These are phyloP conservation scores for Heliconius ismenius DNA, from an alignment of 2,888 invertebrate species.

Conservation along the genomic window DNA sequence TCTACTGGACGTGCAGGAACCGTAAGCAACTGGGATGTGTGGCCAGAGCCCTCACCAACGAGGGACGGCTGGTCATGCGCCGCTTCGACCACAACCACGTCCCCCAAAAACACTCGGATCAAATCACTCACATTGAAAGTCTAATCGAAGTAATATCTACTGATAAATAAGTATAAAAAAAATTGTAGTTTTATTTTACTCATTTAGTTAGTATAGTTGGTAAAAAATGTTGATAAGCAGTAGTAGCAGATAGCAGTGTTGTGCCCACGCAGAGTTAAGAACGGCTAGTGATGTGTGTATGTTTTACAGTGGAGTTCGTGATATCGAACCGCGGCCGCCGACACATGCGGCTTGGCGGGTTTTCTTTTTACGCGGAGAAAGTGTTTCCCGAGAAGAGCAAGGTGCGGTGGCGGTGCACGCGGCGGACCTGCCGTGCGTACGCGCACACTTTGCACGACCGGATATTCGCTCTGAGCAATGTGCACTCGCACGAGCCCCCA, in stretches of 20 bases:
- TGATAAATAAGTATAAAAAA: slow-evolving; percentile 39
- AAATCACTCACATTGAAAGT: slow-evolving; percentile 68
- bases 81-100: slow-evolving; percentile 61
- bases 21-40: slow-evolving; percentile 61
- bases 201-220: background rate
- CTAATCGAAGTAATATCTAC: slow-evolving; percentile 68
- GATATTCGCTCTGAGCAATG: slow-evolving; percentile 77
- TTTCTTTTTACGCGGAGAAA: slow-evolving; percentile 80
- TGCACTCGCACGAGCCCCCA: slow-evolving; percentile 76
- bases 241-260: background rate
- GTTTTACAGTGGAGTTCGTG: slow-evolving; percentile 80
- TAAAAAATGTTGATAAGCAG: background rate
- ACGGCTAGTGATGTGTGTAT: slow-evolving; percentile 57
- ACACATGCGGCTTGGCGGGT: slow-evolving; percentile 78
- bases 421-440: slow-evolving; percentile 78
- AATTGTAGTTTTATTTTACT: slow-evolving; percentile 7
- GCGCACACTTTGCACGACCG: slow-evolving; percentile 78
- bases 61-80: slow-evolving; percentile 61
- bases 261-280: slow-evolving; percentile 33
- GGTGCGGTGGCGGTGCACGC: slow-evolving; percentile 79
- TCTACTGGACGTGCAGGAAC: slow-evolving; percentile 74
- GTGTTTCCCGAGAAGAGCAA: slow-evolving; percentile 79
- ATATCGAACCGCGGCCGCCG: slow-evolving; percentile 79
- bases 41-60: slow-evolving; percentile 68
- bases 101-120: slow-evolving; percentile 52